These are phyloP conservation scores for Coremacera marginata DNA, from an alignment of 2,888 invertebrate species.

Conservation along the genomic window DNA sequence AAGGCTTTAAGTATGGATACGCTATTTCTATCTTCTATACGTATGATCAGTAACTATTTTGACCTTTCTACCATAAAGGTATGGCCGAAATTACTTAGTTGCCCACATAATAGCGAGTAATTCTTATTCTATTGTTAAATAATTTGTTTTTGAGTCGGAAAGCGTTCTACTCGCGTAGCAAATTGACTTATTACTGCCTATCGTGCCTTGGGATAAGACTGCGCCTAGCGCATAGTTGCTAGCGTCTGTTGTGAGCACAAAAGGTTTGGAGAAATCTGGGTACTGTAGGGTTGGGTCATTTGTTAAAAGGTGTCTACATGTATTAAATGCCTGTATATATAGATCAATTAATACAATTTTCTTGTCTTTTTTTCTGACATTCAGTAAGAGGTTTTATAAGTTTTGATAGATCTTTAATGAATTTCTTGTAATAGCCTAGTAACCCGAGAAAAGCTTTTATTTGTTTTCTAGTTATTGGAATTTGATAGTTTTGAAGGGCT, in stretches of 20 bases:
- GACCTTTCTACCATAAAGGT: too few species aligned
- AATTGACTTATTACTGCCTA: too few species aligned
- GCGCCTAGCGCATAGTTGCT: conserved; percentile 52
- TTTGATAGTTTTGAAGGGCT: not conserved
- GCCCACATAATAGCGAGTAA: too few species aligned
- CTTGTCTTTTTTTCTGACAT: conserved; percentile 35
- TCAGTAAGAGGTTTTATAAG: conserved; percentile 6
- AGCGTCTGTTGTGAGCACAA: too few species aligned
- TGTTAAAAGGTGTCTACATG: conserved; percentile 33
- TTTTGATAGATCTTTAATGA: conserved; percentile 2
- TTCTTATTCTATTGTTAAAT: conserved; percentile 40
- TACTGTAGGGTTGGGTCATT: conserved; percentile 34
- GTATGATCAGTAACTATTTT: too few species aligned
- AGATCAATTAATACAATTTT: not conserved
- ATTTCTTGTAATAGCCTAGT: too few species aligned
- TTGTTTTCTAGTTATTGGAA: not conserved
- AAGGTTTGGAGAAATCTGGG: too few species aligned
- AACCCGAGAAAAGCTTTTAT: conserved; percentile 5
- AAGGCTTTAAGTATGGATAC: too few species aligned
- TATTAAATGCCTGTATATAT: conserved; percentile 37
- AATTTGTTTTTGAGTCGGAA: conserved; percentile 47
- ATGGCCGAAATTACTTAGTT: too few species aligned
- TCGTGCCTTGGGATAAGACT: conserved; percentile 35
- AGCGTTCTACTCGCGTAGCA: too few species aligned
- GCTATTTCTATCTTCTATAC: too few species aligned